These are phyloP conservation scores for Melanocharis versteri DNA, from an alignment of 2,113 vertebrate genomes.

Conservation along the genomic window DNA sequence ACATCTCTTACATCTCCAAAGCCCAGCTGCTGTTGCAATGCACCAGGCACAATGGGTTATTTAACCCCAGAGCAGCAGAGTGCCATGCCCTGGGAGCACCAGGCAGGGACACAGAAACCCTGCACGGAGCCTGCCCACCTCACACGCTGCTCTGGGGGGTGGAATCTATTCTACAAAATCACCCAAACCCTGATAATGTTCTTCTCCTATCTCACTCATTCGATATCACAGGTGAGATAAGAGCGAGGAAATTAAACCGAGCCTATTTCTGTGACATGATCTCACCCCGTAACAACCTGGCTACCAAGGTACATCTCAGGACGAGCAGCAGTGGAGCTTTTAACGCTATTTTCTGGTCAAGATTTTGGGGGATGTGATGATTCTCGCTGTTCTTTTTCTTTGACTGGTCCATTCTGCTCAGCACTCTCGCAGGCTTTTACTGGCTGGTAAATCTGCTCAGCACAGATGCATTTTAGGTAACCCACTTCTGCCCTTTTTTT, in stretches of 20 bases:
- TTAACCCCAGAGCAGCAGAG: conserved; percentile 12
- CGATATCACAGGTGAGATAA: neutral
- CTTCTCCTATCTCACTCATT: neutral
- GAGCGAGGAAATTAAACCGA: neutral
- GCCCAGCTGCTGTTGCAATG: conserved; percentile 16
- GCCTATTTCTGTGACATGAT: conserved; percentile 43
- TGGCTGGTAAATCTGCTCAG: neutral
- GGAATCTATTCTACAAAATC: neutral
- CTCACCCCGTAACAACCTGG: neutral
- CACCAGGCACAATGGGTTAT: conserved; percentile 2
- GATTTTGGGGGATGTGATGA: neutral
- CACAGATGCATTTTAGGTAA: neutral
- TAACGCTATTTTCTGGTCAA: neutral
- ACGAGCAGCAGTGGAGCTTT: neutral
- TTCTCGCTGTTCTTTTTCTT: neutral
- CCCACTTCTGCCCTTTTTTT: neutral
- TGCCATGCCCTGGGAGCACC: neutral
- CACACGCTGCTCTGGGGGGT: fast-evolving
- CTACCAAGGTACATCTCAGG: neutral
- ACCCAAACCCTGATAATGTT: neutral
- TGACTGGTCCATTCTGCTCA: neutral
- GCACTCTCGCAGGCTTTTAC: neutral
- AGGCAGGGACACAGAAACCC: neutral
- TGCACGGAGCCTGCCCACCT: neutral
- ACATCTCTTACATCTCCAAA: conserved; percentile 17